Conservation (phyloP, 2,797 vertebrate species). For the Aotus griseimembra region DNA sequence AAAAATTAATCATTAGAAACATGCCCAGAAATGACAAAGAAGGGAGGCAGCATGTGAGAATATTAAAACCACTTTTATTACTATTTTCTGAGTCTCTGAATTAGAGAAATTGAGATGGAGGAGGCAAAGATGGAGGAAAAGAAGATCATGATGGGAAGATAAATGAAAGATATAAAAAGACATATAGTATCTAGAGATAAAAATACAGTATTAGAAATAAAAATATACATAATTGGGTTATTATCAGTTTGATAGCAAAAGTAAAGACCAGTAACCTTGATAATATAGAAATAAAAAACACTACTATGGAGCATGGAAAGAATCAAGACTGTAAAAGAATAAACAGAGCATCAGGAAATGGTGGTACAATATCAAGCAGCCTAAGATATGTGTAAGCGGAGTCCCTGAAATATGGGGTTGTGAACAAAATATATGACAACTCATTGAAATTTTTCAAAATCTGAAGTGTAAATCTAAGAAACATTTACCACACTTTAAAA, state of each 20-base stretch:
- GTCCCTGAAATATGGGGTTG: not conserved
- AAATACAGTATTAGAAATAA: not conserved
- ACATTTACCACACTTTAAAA: not conserved
- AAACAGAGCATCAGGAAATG: rapidly evolving
- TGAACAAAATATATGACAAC: not conserved
- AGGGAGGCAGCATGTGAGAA: not conserved
- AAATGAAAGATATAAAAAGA: not conserved
- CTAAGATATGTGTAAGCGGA: not conserved
- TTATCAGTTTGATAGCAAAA: not conserved
- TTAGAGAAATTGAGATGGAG: not conserved
- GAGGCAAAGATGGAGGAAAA: not conserved
- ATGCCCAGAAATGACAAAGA: not conserved
- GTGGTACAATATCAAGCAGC: no score
- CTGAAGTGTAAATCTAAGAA: not conserved
- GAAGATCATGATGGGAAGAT: not conserved
- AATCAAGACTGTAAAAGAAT: not conserved
- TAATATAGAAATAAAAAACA: not conserved
- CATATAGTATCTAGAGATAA: not conserved
- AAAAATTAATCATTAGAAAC: not conserved
- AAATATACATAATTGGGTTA: not conserved
- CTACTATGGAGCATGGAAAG: not conserved
- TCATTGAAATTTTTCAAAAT: not conserved
- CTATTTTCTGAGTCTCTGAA: not conserved
- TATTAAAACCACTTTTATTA: not conserved
- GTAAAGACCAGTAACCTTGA: not conserved